Evolutionary conservation across 2,888 invertebrate genomes (phyloP), one percentile per base, ranked within the genome.

Genomic region (Orchestes rusci): DNA sequence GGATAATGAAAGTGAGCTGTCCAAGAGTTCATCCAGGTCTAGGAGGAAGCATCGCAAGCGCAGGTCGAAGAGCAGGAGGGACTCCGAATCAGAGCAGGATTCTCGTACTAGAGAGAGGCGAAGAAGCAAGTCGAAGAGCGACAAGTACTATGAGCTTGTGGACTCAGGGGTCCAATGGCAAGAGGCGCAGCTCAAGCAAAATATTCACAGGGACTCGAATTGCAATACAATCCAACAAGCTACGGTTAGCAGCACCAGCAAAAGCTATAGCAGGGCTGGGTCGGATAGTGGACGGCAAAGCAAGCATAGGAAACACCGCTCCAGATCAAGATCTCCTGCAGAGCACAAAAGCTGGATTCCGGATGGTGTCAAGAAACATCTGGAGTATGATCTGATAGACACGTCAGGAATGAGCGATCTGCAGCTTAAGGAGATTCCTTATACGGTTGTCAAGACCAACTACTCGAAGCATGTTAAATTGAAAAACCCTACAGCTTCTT

Each of bases 91-190:
- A 0, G 84, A 84, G 57, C 75, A 77, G 52, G 84, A 84, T 56
- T 77, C 79, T 41, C 72, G 76, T 56, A 68, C 74, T 16, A 43
- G 48, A 7, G 53, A 56, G 8, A 51, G 53, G 13, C 45, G 50
- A 37, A 51, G 53, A 12, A 52, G 42, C n/a, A 51, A 39, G 29
- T 47, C 53, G 2, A 53, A 54, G 17, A 52, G 60, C 4, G 42
- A 50, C 15, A 56, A 59, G 34, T 68, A 70, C 51, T 74, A 77
- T 43, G 89, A 89, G 67, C 73, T 91, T 58, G 82, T 92, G 34
- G 90, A 91, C 64, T 90, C 90, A 4, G 87, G 86, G 57, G 79
- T 82, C 39, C 91, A 91, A 66, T 92, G 91, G 91, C 81, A 83
- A 56, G 89, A 91, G 70, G 86, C 88, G 32, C 83, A 91, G 39